Percentiles rank a stretch among this genome's conserved stretches.
Evolutionary conservation across 1,140 invertebrate species (phyloP).

Genomic region (Atta texana): DNA sequence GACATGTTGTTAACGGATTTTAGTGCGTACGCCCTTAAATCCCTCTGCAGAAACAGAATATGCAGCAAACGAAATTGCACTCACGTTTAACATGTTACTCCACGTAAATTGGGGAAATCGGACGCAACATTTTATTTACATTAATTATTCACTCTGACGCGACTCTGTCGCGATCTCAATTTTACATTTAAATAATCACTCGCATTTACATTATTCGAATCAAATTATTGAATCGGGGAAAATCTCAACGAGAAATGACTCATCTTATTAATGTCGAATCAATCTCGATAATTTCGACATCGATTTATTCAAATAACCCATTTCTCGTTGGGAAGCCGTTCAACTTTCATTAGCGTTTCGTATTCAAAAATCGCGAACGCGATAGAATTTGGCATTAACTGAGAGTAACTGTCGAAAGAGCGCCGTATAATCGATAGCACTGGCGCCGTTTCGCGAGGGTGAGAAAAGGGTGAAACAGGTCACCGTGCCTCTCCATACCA

Average conservation of each 20-base stretch:
- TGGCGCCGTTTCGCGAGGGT: conserved; percentile 45
- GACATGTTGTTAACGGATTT: conserved; percentile 40
- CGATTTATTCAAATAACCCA: too few relatives aligned
- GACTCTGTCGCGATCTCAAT: background rate
- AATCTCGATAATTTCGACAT: too few relatives aligned
- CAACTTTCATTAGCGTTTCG: background rate
- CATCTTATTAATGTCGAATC: too few relatives aligned
- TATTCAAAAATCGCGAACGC: conserved; percentile 5
- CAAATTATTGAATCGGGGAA: background rate
- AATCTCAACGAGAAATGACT: too few relatives aligned
- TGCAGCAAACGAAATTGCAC: background rate
- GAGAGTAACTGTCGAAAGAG: conserved; percentile 15
- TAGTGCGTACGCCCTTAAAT: background rate
- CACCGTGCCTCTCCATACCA: background rate
- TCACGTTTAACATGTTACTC: background rate
- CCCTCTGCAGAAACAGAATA: background rate
- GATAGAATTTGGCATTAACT: conserved; percentile 30
- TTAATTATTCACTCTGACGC: background rate
- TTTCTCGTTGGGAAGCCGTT: background rate
- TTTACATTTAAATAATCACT: background rate
- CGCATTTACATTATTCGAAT: background rate
- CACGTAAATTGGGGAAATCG: background rate
- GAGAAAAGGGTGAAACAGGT: conserved; percentile 22
- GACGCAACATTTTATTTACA: background rate
- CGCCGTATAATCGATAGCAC: conserved; percentile 68